Evolutionary conservation across 2,888 invertebrate genomes (phyloP).

Genomic region (Hetaerina titia): DNA sequence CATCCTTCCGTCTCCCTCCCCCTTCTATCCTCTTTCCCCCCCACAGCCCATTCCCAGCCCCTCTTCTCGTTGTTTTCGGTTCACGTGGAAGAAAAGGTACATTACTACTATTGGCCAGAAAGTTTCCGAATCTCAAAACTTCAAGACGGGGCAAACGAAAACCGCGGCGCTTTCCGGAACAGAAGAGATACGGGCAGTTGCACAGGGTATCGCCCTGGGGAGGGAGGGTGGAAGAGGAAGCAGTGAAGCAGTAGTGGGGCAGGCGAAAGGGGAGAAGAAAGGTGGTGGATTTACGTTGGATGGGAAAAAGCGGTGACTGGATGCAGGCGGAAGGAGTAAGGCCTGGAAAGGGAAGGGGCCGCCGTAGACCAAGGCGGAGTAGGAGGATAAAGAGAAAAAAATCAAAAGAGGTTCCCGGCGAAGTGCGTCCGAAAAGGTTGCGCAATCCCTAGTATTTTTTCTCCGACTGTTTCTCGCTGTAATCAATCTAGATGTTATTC

Average conservation of each 20-base stretch:
- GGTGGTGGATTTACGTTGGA: conserved; percentile 38
- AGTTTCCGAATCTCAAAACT: conserved; percentile 66
- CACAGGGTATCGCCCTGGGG: conserved; percentile 52
- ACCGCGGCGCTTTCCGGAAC: conserved; percentile 67
- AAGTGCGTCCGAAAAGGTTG: background rate
- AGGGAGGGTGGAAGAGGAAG: background rate
- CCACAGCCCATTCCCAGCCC: background rate
- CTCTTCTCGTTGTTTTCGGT: conserved; percentile 30
- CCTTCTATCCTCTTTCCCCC: background rate
- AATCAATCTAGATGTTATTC: background rate
- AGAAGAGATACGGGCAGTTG: conserved; percentile 66
- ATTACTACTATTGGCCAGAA: conserved; percentile 62
- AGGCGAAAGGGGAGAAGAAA: background rate
- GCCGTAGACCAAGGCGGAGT: background rate
- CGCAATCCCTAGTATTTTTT: background rate
- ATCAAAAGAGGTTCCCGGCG: background rate
- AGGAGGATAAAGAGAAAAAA: background rate
- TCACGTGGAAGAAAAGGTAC: conserved; percentile 57
- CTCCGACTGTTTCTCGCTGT: background rate
- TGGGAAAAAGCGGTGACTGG: conserved; percentile 28
- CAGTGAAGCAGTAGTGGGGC: background rate
- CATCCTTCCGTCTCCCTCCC: background rate
- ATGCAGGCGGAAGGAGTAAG: background rate
- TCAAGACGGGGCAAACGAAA: conserved; percentile 49
- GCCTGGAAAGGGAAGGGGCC: background rate